These are phyloP conservation scores for Mesitornis unicolor DNA, from an alignment of 2,113 vertebrate species.

Conservation along the genomic window DNA sequence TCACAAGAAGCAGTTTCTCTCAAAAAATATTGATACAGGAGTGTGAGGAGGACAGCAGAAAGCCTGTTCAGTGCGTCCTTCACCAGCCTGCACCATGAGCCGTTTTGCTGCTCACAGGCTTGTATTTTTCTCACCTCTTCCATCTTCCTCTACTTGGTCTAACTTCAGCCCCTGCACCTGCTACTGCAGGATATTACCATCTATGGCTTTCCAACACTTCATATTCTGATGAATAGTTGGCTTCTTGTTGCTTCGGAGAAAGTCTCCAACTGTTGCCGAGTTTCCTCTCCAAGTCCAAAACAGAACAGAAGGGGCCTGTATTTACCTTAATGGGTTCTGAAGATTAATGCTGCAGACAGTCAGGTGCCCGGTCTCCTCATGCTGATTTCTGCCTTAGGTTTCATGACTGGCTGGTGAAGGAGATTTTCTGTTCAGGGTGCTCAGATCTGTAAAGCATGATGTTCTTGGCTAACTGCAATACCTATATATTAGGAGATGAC, in stretches of 20 bases:
- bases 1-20: not conserved
- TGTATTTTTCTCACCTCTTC: constrained; percentile 10
- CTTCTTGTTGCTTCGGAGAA: not conserved
- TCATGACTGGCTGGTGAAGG: not conserved
- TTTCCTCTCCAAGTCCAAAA: not conserved
- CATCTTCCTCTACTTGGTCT: not conserved
- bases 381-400: not conserved
- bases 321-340: not conserved
- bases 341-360: not conserved
- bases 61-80: not conserved
- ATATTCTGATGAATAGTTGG: constrained; percentile 23
- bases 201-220: not conserved
- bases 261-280: not conserved
- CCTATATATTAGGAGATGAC: not conserved
- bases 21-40: not conserved
- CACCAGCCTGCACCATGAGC: not conserved
- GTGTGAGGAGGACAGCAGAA: not conserved
- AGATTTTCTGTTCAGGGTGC: not conserved
- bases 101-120: not conserved
- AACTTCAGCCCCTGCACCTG: not conserved
- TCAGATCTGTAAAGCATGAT: not conserved
- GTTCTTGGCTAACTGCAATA: not conserved
- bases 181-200: not conserved
- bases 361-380: not conserved
- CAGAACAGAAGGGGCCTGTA: constrained; percentile 1